phyloP scores from a whole-genome alignment of 2,113 vertebrate species.

The Polypterus senegalus region DNA sequence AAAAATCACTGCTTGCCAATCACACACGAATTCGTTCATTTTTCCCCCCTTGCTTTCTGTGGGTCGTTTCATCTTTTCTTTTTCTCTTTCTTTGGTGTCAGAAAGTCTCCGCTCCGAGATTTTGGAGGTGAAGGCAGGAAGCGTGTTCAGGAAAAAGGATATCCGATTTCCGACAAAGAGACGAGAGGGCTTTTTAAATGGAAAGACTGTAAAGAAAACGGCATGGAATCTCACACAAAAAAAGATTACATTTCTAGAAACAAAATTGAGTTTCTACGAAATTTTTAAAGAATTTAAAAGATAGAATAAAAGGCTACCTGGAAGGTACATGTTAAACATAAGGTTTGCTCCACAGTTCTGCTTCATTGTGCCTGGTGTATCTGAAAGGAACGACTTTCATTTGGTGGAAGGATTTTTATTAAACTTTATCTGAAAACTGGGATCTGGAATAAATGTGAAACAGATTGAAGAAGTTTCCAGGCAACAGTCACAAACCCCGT shows the following conservation, averaged over 20 bases:
- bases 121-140: constrained; percentile 71
- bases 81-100: constrained; percentile 23
- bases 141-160: constrained; percentile 99
- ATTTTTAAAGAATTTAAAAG: too few species aligned
- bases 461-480: constrained; percentile 65
- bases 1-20: too few species aligned
- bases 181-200: constrained; percentile 41
- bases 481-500: constrained; percentile 70
- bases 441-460: constrained; percentile 80
- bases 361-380: constrained; percentile 71
- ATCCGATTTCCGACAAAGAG: constrained; percentile 86
- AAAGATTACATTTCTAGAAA: too few species aligned
- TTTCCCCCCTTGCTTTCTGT: too few species aligned
- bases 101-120: constrained; percentile 19
- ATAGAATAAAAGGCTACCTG: constrained; percentile 58
- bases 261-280: too few species aligned
- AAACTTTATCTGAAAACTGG: constrained; percentile 78
- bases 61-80: background rate
- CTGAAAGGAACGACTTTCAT: constrained; percentile 58
- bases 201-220: constrained; percentile 31
- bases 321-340: constrained; percentile 98
- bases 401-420: constrained; percentile 69
- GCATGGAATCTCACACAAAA: too few species aligned
- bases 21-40: too few species aligned
- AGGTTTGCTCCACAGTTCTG: constrained; percentile 82